Base-by-base conservation (phyloP, 2,888 invertebrate species). In the Drosophila emarginata region DNA sequence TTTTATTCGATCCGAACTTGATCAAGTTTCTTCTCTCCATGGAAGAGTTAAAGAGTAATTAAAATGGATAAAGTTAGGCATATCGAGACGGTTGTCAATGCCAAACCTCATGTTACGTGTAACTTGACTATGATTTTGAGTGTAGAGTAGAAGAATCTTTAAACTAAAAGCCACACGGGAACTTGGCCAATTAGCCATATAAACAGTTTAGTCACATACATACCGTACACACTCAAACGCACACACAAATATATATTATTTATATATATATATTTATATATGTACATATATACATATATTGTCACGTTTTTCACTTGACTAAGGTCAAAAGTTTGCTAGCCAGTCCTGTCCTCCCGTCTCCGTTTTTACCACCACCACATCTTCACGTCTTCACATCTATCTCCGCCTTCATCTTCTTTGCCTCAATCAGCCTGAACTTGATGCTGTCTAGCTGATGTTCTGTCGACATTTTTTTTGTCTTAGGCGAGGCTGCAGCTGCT, bases 251-350 rank as follows among this genome's bases (percentile, higher is more conserved):
- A 37, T 28, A 67, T 59, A 71, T 74, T 80, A 87, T 79, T n/a
- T n/a, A n/a, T n/a, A n/a, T n/a, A n/a, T n/a, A n/a, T n/a, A n/a
- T n/a, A n/a, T n/a, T n/a, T n/a, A n/a, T n/a, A n/a, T n/a, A n/a
- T 21, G 62, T 12, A 37, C 23, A 50, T 32, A 21, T n/a, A 59
- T n/a, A 28, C 3, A 37, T 28, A 67, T 59, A 71, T 74, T 80
- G 84, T 79, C 87, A 80, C 87, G 82, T 82, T 84, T 71, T 78
- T 77, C 69, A 67, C 72, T 84, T 84, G 84, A 74, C 84, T 84
- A 87, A 84, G 84, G 84, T 84, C 84, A 87, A 81, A 84, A 84
- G 78, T 81, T 79, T 72, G 59, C 57, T 54, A 61, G 68, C 65
- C 12, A 58, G 11, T 67, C 61, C 50, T 7, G 70, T 56, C 23